Evolutionary conservation across 2,113 vertebrate species (phyloP).

Genomic region (Toxostoma redivivum): DNA sequence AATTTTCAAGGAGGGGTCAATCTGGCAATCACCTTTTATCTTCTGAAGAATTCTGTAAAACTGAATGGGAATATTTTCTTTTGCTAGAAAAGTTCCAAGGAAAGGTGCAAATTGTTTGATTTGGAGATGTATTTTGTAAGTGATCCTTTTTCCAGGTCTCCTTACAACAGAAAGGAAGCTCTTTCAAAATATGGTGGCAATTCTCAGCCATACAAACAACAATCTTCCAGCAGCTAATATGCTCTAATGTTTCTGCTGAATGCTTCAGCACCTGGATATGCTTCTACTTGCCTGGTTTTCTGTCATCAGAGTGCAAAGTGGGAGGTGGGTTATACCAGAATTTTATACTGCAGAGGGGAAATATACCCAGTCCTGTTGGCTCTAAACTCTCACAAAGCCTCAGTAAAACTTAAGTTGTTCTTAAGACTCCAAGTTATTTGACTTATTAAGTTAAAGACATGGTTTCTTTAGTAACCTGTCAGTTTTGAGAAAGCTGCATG

Average conservation of each 20-base stretch:
- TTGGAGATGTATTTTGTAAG: not conserved
- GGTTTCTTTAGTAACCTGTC: not conserved
- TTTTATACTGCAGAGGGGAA: not conserved
- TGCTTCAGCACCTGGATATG: not conserved
- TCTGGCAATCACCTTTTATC: not conserved
- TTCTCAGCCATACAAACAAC: not conserved
- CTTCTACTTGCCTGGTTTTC: not conserved
- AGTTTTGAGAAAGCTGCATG: not conserved
- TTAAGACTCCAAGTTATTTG: not conserved
- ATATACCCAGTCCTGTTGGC: not conserved
- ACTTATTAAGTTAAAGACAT: not conserved
- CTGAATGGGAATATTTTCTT: not conserved
- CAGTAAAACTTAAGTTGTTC: not conserved
- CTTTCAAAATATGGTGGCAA: not conserved
- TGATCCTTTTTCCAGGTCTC: not conserved
- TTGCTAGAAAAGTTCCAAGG: not conserved
- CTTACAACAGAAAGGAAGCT: not conserved
- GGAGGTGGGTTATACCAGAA: not conserved
- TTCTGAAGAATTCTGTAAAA: not conserved
- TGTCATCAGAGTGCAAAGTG: accelerated
- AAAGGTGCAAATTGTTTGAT: not conserved
- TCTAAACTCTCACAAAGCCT: not conserved
- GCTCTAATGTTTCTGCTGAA: not conserved
- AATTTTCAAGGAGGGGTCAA: not conserved
- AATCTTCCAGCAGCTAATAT: not conserved